phyloP scores from a whole-genome alignment of 2,797 vertebrate genomes.

The Rhabdomys pumilio region DNA sequence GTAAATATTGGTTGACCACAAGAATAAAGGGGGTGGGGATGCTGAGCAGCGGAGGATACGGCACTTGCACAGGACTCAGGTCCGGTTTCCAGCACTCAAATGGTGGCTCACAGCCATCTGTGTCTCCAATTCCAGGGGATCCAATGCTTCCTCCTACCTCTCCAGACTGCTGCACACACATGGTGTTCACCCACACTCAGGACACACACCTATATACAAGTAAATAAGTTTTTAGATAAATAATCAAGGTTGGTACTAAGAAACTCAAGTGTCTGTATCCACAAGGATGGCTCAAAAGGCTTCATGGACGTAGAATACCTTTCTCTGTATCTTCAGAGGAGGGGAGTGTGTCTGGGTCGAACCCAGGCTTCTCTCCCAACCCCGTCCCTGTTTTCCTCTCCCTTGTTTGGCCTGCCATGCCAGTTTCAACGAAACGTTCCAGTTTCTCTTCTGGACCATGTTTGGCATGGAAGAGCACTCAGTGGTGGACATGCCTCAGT shows the following conservation, averaged over 20 bases:
- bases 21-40: background rate
- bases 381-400: background rate
- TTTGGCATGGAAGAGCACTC: slow-evolving; percentile 94
- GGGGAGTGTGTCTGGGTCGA: background rate
- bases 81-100: background rate
- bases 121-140: background rate
- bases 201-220: background rate
- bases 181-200: background rate
- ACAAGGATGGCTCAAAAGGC: background rate
- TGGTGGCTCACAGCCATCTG: background rate
- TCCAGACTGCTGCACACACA: background rate
- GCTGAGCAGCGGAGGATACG: background rate
- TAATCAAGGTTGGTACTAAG: background rate
- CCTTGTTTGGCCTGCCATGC: background rate
- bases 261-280: background rate
- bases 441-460: slow-evolving; percentile 97
- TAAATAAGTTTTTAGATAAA: background rate
- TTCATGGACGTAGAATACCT: background rate
- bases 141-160: background rate
- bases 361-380: background rate
- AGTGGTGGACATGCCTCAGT: slow-evolving; percentile 94
- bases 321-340: background rate
- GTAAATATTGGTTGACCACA: background rate
- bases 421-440: slow-evolving; percentile 96
- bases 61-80: background rate